Evolutionary conservation across 2,113 vertebrate species (phyloP).

Genomic region (Kryptolebias marmoratus): DNA sequence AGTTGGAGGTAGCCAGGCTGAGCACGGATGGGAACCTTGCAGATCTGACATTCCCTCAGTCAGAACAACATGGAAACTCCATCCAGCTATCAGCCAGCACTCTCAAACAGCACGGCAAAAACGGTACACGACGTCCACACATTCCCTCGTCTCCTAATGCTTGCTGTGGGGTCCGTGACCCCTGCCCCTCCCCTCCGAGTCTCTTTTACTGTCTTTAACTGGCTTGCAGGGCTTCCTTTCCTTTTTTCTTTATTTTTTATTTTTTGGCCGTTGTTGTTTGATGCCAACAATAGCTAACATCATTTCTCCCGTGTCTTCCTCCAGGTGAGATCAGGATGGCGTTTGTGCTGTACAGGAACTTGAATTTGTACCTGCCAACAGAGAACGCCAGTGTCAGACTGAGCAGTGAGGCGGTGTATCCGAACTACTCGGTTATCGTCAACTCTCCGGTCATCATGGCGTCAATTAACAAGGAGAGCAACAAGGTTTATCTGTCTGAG

Average conservation of each 20-base stretch:
- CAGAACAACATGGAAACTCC: constrained; percentile 87
- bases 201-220: not conserved
- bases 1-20: constrained; percentile 94
- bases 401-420: constrained; percentile 90
- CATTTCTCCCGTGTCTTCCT: constrained; percentile 5
- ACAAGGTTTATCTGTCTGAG: constrained; percentile 96
- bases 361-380: constrained; percentile 94
- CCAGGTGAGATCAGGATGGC: constrained; percentile 97
- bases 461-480: constrained; percentile 98
- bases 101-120: constrained; percentile 94
- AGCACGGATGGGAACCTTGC: constrained; percentile 95
- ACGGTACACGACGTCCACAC: constrained; percentile 83
- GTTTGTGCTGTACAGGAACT: constrained; percentile 95
- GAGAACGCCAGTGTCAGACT: constrained; percentile 95
- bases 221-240: not conserved
- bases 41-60: constrained; percentile 95
- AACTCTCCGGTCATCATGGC: constrained; percentile 97
- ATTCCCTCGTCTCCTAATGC: constrained; percentile 14
- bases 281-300: constrained; percentile 19
- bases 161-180: constrained; percentile 11
- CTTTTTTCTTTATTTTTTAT: not conserved
- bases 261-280: not conserved
- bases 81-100: constrained; percentile 97
- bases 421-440: constrained; percentile 97
- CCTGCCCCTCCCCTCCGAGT: not conserved